Evolutionary conservation across 1,140 invertebrate species (phyloP).

Genomic region (Nephila pilipes): DNA sequence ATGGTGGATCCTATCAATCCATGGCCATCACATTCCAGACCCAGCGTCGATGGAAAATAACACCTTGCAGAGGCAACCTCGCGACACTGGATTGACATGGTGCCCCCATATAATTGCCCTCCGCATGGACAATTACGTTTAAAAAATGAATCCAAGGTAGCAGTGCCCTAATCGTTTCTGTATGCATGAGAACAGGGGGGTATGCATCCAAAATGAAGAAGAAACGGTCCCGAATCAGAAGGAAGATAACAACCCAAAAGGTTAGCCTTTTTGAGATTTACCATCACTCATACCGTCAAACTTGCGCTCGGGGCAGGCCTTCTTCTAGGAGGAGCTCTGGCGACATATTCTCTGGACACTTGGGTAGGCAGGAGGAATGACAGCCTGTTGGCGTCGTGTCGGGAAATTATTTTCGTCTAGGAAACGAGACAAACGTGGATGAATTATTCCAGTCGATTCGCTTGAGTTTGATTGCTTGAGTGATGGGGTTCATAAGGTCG

Average conservation of each 20-base stretch:
- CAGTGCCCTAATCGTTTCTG: constrained; percentile 54
- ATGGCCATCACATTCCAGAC: background rate
- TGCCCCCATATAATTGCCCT: constrained; percentile 52
- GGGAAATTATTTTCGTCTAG: constrained; percentile 7
- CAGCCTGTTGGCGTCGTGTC: background rate
- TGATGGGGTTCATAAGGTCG: background rate
- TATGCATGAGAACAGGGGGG: constrained; percentile 58
- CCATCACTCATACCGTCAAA: constrained; percentile 64
- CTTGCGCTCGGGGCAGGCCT: background rate
- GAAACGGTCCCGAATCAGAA: constrained; percentile 41
- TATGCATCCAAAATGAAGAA: constrained; percentile 24
- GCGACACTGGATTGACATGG: constrained; percentile 33
- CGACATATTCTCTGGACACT: constrained; percentile 31
- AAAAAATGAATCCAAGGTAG: constrained; percentile 56
- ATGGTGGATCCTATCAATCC: background rate
- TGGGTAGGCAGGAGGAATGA: constrained; percentile 47
- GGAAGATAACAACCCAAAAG: constrained; percentile 70
- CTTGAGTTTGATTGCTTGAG: background rate
- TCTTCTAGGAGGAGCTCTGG: constrained; percentile 2
- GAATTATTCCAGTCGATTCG: background rate
- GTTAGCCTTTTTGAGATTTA: constrained; percentile 67
- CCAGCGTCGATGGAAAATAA: constrained; percentile 10
- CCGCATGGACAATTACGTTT: constrained; percentile 49
- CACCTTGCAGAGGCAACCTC: constrained; percentile 9
- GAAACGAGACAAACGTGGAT: constrained; percentile 17